Base-by-base conservation (phyloP, 2,888 invertebrate species). In the Pammene aurita region DNA sequence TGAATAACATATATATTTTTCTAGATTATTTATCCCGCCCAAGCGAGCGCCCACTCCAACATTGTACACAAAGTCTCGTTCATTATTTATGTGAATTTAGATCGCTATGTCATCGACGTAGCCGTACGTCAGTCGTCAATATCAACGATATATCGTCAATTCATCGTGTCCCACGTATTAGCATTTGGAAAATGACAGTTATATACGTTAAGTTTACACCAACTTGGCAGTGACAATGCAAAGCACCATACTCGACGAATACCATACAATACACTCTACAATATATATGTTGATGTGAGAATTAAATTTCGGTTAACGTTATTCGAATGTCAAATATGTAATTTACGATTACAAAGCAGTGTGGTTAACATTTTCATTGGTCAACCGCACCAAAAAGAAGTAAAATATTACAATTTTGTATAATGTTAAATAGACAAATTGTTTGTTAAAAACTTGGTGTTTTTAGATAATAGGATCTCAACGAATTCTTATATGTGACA, bases 41-140 rank as follows among this genome's bases (percentile, higher is more conserved):
- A 62, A 62, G 62, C 42, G 14, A 60, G 55, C 67, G 62, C 67
- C 67, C 56, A 62, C 67, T n/a, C 44, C 41, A 16, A 61, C 67
- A 48, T 62, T 62, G 56, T 50, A 50, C 34, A 62, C 50, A 62
- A 35, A 34, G 16, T 18, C 38, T 48, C 10, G 16, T 48, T 16
- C 48, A 62, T 67, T 50, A 67, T 62, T 62, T 56, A 67, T 62
- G 60, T 62, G 34, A 46, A 56, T 62, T n/a, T 16, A 48, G 48
- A 62, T 55, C 35, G 62, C 52, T 56, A 34, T 57, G 57, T 68
- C 50, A 38, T 34, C 44, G 35, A 60, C 11, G 35, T 14, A 35
- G 46, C 34, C 55, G 46, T 48, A 48, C 34, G 56, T 57, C 63
- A 63, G 52, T 50, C 34, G 56, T 57, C 63, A 63, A 57, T 50